Evolutionary conservation across 2,888 invertebrate species (phyloP), one percentile per base, ranked within the genome.

Genomic region (Drosophila quinaria): DNA sequence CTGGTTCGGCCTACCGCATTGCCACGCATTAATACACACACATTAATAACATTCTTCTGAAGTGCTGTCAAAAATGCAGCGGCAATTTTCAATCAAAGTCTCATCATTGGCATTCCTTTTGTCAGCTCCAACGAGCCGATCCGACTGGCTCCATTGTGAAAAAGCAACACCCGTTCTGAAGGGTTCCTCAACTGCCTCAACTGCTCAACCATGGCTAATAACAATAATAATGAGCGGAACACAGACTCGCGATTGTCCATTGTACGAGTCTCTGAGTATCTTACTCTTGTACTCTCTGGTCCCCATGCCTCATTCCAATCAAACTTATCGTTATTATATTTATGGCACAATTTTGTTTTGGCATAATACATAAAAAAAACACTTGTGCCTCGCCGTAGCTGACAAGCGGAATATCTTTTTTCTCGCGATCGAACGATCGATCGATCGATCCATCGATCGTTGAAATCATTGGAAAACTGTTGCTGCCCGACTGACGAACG

Each of bases 51-150:
- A 78, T 74, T 78, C 64, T 76, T 65, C 60, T 76, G 75, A 51
- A 62, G 77, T 72, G 79, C 74, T 87, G 89, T 89, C 89, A 90
- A 88, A 83, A 80, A 74, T 74, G 78, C 87, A 79, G 87, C 87
- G 91, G 91, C 90, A 82, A 90, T 86, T 90, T 91, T 91, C 90
- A 90, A 91, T 91, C 91, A 91, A 83, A 87, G 66, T 55, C 63
- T 44, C 74, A 58, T 50, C 64, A 62, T 63, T 35, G 56, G 74
- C 74, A 79, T 74, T 78, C 67, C 65, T 60, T 62, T 78, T 75
- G 71, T 70, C 80, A 75, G 76, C 62, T 79, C 35, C 50, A 51
- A 15, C 39, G 29, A 52, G 33, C 25, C 29, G 46, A 15, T 35
- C 35, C 29, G 46, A 15, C 46, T 41, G n/a, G 46, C 15, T 25